A percentile compares a stretch with the other conserved stretches of the same genome.
Evolutionary conservation across 2,113 vertebrate species (phyloP).

Genomic region (Salvator merianae): DNA sequence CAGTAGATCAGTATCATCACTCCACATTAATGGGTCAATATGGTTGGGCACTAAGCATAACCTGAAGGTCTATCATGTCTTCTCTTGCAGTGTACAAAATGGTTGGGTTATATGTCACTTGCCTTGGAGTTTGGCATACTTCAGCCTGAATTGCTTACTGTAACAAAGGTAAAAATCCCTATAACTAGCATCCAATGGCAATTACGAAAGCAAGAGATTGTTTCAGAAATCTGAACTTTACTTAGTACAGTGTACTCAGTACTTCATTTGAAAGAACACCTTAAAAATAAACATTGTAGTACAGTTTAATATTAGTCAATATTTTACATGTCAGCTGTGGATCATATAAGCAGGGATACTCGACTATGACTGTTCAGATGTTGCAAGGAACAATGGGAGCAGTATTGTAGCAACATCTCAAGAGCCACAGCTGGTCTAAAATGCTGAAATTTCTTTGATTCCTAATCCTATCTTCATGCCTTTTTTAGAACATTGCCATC

Average conservation of each 20-base stretch:
- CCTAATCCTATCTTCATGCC: no score
- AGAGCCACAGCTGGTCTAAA: no score
- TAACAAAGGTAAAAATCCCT: background rate
- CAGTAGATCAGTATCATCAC: background rate
- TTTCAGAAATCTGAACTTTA: background rate
- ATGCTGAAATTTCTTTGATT: no score
- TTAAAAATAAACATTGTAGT: constrained; percentile 47
- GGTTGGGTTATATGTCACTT: background rate
- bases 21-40: background rate
- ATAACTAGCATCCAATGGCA: background rate
- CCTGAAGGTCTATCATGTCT: background rate
- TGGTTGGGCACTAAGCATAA: background rate
- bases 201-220: background rate
- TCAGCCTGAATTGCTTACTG: background rate
- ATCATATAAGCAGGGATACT: constrained; percentile 38
- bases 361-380: constrained; percentile 7
- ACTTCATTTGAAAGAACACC: background rate
- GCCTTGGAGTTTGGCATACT: background rate
- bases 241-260: background rate
- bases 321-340: constrained; percentile 32
- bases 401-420: no score
- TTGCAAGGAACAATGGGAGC: no score
- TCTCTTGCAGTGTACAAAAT: background rate
- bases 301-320: constrained; percentile 4
- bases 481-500: no score